Conservation (phyloP, 2,797 vertebrate species). For the Gallinago stenura region DNA sequence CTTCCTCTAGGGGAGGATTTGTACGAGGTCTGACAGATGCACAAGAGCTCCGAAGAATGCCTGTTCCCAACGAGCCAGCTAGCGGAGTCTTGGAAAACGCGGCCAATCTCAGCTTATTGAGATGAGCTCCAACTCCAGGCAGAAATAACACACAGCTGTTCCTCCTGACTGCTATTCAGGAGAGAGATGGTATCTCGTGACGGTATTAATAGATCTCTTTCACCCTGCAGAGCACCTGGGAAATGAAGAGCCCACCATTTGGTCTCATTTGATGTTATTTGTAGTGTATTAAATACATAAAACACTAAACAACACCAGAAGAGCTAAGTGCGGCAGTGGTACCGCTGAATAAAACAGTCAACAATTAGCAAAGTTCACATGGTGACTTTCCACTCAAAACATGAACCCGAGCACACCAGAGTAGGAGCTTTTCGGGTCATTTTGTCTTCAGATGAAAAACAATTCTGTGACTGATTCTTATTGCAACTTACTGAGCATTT, state of each 20-base stretch:
- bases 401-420: neutral
- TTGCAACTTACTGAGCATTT: neutral
- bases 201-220: conserved; percentile 34
- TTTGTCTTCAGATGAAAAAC: neutral
- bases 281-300: neutral
- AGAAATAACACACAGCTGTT: conserved; percentile 71
- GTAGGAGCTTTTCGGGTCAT: neutral
- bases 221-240: conserved; percentile 4
- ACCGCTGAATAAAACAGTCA: neutral
- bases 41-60: conserved; percentile 59
- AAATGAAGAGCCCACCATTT: neutral
- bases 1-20: conserved; percentile 75
- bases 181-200: conserved; percentile 44
- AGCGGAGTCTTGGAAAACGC: conserved; percentile 48
- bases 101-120: conserved; percentile 54
- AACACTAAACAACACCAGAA: neutral
- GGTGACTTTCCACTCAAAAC: neutral
- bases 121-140: conserved; percentile 53
- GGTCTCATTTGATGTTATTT: conserved; percentile 13
- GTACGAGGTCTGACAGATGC: conserved; percentile 76
- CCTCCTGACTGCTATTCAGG: conserved; percentile 46
- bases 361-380: neutral
- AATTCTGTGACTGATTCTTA: neutral
- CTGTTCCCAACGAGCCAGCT: conserved; percentile 64
- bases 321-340: neutral